Conservation (phyloP, 2,888 invertebrate species). For the Macrosoma leucophasiata region DNA sequence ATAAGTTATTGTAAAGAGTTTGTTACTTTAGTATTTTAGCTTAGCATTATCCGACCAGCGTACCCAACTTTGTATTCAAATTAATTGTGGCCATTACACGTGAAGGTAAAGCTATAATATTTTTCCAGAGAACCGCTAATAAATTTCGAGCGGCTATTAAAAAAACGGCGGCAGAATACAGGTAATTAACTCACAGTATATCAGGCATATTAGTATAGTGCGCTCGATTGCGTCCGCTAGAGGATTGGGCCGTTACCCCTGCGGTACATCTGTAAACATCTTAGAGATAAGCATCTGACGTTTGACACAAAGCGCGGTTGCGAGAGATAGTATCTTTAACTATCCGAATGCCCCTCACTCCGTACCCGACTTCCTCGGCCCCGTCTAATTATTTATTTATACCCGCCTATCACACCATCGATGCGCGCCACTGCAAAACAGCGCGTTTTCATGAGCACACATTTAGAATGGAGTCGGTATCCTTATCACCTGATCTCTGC, state of each 20-base stretch:
- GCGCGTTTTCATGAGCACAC: slow-evolving; percentile 60
- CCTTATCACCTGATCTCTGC: slow-evolving; percentile 61
- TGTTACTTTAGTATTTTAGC: no score
- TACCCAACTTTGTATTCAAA: no score
- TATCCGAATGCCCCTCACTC: slow-evolving; percentile 48
- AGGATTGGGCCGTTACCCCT: slow-evolving; percentile 65
- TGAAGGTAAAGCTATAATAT: no score
- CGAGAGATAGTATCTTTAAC: slow-evolving; percentile 67
- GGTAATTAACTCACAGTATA: slow-evolving; percentile 60
- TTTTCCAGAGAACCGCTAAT: no score
- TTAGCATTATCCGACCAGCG: no score
- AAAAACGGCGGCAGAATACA: slow-evolving; percentile 22
- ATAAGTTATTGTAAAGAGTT: no score
- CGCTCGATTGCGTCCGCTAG: slow-evolving; percentile 59
- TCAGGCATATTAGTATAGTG: slow-evolving; percentile 52
- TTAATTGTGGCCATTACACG: no score
- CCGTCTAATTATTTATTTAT: slow-evolving; percentile 74
- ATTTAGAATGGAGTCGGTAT: slow-evolving; percentile 55
- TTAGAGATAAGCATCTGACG: slow-evolving; percentile 70
- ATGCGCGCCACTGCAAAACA: slow-evolving; percentile 65
- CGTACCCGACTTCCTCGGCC: slow-evolving; percentile 46
- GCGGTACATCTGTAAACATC: slow-evolving; percentile 74
- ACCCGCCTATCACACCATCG: slow-evolving; percentile 67
- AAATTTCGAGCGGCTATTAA: slow-evolving; percentile 27
- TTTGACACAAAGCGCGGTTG: slow-evolving; percentile 75